phyloP scores from a whole-genome alignment of 2,797 vertebrate species.

The Simalia tracyae region DNA sequence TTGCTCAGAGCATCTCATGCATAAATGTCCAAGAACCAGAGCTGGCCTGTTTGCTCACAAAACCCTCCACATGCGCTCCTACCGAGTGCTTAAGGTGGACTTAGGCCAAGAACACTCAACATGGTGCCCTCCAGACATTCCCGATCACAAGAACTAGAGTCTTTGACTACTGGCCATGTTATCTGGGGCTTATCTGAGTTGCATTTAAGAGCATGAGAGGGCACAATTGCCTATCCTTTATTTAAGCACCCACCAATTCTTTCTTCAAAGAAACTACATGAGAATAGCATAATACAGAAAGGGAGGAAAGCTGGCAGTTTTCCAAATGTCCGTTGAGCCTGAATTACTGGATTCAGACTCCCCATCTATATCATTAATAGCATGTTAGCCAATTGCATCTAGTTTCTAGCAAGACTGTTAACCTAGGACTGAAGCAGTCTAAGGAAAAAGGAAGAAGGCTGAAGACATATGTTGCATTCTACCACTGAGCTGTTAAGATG shows the following conservation, averaged over 20 bases:
- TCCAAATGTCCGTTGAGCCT: not conserved
- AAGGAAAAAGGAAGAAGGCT: not conserved
- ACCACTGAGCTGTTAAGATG: no score
- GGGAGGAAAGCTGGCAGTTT: not conserved
- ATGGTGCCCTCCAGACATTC: no score
- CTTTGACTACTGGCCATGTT: no score
- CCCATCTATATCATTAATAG: no score
- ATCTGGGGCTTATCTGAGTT: no score
- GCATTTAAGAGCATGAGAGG: no score
- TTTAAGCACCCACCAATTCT: not conserved
- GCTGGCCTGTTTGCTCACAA: not conserved
- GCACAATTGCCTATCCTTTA: no score
- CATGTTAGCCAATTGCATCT: not conserved
- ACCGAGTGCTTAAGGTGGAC: not conserved
- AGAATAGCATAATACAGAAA: no score
- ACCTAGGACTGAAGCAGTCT: not conserved
- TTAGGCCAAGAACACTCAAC: not conserved
- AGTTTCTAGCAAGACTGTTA: not conserved
- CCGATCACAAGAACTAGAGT: no score
- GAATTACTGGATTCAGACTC: not conserved
- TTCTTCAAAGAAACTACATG: not conserved
- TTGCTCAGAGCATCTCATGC: not conserved
- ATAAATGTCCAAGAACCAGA: not conserved
- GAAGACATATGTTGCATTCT: no score
- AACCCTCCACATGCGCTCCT: no score